Base-by-base conservation (phyloP, 2,113 vertebrate genomes). In the Philantomba maxwellii region DNA sequence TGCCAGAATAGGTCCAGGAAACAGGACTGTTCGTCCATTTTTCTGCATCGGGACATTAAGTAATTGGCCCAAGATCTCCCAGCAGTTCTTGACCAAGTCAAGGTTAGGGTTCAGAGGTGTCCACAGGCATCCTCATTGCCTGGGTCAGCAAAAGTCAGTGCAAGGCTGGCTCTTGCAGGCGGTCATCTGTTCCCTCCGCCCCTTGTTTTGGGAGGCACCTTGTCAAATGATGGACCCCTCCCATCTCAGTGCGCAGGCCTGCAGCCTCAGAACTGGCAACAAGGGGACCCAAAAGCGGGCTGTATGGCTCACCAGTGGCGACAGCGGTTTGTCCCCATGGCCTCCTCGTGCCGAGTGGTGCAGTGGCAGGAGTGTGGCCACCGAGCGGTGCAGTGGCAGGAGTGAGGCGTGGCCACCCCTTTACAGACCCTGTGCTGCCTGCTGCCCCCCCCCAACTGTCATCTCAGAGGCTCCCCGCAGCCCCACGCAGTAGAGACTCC, bases 361-460 rank as follows among this genome's bases (percentile, higher is more conserved):
- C 2, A 51, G 88, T 51, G 28, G n/a, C n/a, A n/a, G n/a, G n/a
- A n/a, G n/a, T n/a, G 3, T 26, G 2, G 49, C 33, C 0, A 1
- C 49, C 16, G 16, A 58, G 47, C 1, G 7, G 5, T n/a, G 0
- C 2, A 51, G 88, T 51, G 28, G 17, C 28, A 45, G 28, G 49
- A 91, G 23, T 30, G 21, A n/a, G 13, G 60, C n/a, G 3, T 26
- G 2, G 49, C 33, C 0, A 1, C 49, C 16, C 10, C 28, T 60
- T 86, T 60, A 7, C 1, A 3, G 89, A 89, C 47, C 6, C 19
- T 7, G 0, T 26, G 57, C n/a, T 33, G 16, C 3, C 60, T 45
- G 5, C 62, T 36, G n/a, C 23, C 45, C 70, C 7, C 7, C 23
- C 55, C 3, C 39, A 47, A 47, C 43, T n/a, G 12, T 21, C 86